Base-by-base conservation (phyloP, 1,140 invertebrate species). In the Nasonia giraulti region DNA sequence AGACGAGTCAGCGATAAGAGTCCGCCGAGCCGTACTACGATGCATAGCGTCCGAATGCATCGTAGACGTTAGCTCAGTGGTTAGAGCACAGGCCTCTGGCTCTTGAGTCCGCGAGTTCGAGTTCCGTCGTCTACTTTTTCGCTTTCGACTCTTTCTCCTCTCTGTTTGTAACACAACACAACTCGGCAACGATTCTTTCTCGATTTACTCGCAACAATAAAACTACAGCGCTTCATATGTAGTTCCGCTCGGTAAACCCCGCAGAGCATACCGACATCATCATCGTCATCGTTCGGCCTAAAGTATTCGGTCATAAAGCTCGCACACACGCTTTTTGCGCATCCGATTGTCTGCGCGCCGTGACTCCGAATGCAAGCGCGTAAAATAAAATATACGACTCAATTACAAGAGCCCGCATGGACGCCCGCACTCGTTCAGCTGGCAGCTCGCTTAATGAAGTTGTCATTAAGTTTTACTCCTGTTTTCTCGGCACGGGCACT, bases 401-500 rank as follows among this genome's bases (percentile, higher is more conserved):
- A 76, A 76, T 76, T 44, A 76, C n/a, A 27, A 27, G 44, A 10
- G 44, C 23, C 11, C 14, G 40, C 20, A 47, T 84, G 33, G 62
- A 47, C n/a, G 69, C 7, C 74, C 33, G 33, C 40, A 75, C 71
- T 82, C 40, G 40, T 77, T 47, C n/a, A 77, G 68, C 33, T 27
- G 68, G 23, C 80, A n/a, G 47, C 23, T 44, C 74, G 6, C 85
- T 80, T 86, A 86, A 86, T 86, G 85, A 82, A 86, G 85, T 47
- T 86, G 85, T 86, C 85, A 81, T 83, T 85, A 85, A 73, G 44
- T 86, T 80, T 82, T 78, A 78, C 84, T 44, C n/a, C 50, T 82
- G 74, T 68, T 82, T 78, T 85, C 76, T 79, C 76, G 69, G 27
- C 23, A 8, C 17, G 55, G 2, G 17, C 20, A 0, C 20, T 37